Evolutionary conservation across 2,113 vertebrate genomes (phyloP).

Genomic region (Lophotis ruficrista): DNA sequence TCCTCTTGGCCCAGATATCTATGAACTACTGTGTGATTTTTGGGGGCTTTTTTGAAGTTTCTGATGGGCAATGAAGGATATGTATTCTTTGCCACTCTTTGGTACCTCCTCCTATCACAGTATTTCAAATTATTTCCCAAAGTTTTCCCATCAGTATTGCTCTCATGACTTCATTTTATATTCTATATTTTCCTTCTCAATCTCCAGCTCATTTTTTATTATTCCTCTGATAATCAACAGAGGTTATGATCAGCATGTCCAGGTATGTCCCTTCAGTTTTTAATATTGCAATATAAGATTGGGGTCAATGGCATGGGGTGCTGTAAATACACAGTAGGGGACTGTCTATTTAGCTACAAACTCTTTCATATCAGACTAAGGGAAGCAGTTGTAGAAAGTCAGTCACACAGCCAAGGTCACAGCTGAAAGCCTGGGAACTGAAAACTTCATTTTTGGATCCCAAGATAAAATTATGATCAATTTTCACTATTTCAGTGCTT

Average conservation of each 20-base stretch:
- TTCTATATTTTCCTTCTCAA: not conserved
- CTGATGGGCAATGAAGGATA: not conserved
- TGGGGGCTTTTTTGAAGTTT: not conserved
- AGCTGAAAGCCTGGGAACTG: not conserved
- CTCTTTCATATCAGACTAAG: not conserved
- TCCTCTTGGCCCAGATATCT: not conserved
- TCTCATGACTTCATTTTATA: not conserved
- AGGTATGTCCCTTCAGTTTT: not conserved
- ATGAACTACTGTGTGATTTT: not conserved
- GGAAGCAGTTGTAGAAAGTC: not conserved
- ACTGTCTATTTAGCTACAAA: not conserved
- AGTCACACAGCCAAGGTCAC: not conserved
- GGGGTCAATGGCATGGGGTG: not conserved
- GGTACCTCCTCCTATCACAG: not conserved
- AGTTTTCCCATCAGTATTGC: not conserved
- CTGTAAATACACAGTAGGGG: not conserved
- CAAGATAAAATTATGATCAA: not conserved
- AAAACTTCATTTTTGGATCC: not conserved
- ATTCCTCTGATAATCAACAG: not conserved
- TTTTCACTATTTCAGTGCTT: slow-evolving; percentile 23
- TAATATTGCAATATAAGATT: not conserved
- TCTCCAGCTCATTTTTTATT: not conserved
- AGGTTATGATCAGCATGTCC: not conserved
- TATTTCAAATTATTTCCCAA: not conserved
- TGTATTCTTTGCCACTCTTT: not conserved